Evolutionary conservation across 2,113 vertebrate genomes (phyloP).

Genomic region (Epinephelus fuscoguttatus): DNA sequence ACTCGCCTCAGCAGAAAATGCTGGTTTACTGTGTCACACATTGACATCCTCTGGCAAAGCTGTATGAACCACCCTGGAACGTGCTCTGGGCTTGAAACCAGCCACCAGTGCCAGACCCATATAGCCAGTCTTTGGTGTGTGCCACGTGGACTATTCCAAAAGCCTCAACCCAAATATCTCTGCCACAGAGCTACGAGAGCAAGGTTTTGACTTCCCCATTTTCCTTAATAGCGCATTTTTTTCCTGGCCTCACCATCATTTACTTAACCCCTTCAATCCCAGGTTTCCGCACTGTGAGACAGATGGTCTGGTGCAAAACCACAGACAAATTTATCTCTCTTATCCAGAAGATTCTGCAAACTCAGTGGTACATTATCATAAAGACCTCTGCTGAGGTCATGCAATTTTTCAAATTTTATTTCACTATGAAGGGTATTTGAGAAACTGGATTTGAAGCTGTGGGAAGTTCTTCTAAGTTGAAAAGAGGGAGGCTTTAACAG

Average conservation of each 20-base stretch:
- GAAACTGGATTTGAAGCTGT: neutral
- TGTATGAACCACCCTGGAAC: slow-evolving; percentile 64
- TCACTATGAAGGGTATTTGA: neutral
- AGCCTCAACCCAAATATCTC: slow-evolving; percentile 72
- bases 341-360: slow-evolving; percentile 13
- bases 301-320: slow-evolving; percentile 33
- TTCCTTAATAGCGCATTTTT: slow-evolving; percentile 68
- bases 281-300: slow-evolving; percentile 27
- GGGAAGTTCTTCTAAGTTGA: neutral
- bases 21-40: slow-evolving; percentile 73
- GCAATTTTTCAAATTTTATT: neutral
- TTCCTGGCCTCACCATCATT: slow-evolving; percentile 65
- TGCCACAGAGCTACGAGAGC: slow-evolving; percentile 70
- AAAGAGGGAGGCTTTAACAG: neutral
- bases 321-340: neutral
- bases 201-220: slow-evolving; percentile 64
- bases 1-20: slow-evolving; percentile 70
- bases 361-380: neutral
- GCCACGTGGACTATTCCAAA: slow-evolving; percentile 76
- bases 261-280: slow-evolving; percentile 64
- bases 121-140: slow-evolving; percentile 59
- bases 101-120: slow-evolving; percentile 58
- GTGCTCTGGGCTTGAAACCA: slow-evolving; percentile 64
- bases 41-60: slow-evolving; percentile 75
- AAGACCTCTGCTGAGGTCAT: neutral